These are phyloP conservation scores for Pedionomus torquatus DNA, from an alignment of 2,113 vertebrate genomes.

Conservation along the genomic window DNA sequence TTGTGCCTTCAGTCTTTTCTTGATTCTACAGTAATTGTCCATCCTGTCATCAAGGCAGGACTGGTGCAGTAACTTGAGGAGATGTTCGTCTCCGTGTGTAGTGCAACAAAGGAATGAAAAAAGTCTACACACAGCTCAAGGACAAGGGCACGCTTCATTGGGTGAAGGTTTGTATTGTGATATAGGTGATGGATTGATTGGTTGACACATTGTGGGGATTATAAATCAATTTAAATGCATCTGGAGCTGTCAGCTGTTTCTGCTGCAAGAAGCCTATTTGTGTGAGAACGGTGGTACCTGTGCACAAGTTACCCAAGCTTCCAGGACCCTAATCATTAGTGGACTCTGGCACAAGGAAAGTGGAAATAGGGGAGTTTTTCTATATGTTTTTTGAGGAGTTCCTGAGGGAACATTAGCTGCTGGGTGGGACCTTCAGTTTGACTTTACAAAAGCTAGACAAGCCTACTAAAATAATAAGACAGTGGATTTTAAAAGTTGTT, in stretches of 20 bases:
- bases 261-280: neutral
- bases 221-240: neutral
- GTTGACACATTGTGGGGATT: neutral
- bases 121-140: neutral
- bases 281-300: accelerated
- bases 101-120: neutral
- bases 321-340: neutral
- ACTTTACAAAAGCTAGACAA: neutral
- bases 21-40: neutral
- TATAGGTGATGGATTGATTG: neutral
- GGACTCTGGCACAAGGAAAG: neutral
- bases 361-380: neutral
- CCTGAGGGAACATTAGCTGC: neutral
- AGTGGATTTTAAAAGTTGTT: neutral
- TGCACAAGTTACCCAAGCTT: neutral
- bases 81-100: neutral
- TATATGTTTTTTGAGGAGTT: neutral
- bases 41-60: neutral
- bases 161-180: neutral
- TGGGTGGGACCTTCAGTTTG: neutral
- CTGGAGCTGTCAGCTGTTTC: neutral
- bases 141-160: neutral
- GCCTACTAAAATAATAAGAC: neutral
- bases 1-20: neutral
- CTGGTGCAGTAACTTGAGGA: neutral